Evolutionary conservation across 2,888 invertebrate species (phyloP).

Genomic region (Opisthograptis luteolata): DNA sequence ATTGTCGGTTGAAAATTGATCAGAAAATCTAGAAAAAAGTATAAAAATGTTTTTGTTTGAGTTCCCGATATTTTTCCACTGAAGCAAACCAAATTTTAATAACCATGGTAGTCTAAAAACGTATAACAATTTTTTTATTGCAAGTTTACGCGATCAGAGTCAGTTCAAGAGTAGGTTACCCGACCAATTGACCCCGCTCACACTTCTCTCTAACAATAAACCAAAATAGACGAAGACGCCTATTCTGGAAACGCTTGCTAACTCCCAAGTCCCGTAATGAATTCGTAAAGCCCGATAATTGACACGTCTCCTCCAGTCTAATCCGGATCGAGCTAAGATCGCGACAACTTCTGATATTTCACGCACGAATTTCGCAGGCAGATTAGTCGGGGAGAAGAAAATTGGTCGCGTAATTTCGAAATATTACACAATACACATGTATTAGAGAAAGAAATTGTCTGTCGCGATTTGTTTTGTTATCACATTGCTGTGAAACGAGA

Average conservation of each 20-base stretch:
- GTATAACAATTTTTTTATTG: too few relatives aligned
- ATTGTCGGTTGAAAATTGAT: too few relatives aligned
- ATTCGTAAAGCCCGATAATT: constrained; percentile 64
- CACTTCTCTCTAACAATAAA: constrained; percentile 1
- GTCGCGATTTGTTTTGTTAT: constrained; percentile 16
- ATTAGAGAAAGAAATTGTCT: constrained; percentile 19
- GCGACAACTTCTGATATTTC: constrained; percentile 72
- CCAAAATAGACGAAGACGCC: constrained; percentile 14
- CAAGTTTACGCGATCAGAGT: too few relatives aligned
- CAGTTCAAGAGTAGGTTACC: too few relatives aligned
- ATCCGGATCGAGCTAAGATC: constrained; percentile 55
- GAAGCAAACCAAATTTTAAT: too few relatives aligned
- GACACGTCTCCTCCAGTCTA: constrained; percentile 62
- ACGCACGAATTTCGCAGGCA: constrained; percentile 58
- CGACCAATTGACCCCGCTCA: neutral
- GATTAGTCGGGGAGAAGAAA: constrained; percentile 29
- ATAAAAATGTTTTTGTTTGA: too few relatives aligned
- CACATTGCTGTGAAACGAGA: constrained; percentile 14
- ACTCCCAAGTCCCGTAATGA: constrained; percentile 46
- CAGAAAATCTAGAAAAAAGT: too few relatives aligned
- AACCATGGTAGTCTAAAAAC: too few relatives aligned
- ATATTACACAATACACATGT: too few relatives aligned
- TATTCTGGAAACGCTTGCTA: constrained; percentile 31
- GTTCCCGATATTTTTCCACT: too few relatives aligned
- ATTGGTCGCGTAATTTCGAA: constrained; percentile 44